Percentiles rank a stretch among this genome's conserved stretches.
phyloP scores from a whole-genome alignment of 2,797 vertebrate species.

The Sparidentex hasta region DNA sequence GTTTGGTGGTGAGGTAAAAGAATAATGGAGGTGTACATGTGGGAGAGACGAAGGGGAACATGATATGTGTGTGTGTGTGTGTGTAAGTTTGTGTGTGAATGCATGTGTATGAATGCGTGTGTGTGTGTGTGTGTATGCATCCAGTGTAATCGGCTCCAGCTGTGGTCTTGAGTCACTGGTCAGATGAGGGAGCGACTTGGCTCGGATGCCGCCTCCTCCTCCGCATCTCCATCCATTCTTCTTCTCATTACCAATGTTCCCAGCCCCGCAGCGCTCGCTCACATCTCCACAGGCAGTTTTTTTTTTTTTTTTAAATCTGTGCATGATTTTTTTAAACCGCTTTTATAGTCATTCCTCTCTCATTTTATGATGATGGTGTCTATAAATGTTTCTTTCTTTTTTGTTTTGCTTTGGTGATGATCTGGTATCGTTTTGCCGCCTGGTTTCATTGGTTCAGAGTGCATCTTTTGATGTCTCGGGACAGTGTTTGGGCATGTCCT shows the following conservation, averaged over 20 bases:
- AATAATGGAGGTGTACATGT: slow-evolving; percentile 47
- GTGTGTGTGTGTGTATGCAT: slow-evolving; percentile 30
- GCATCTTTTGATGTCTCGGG: slow-evolving; percentile 49
- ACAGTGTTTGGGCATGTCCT: slow-evolving; percentile 58
- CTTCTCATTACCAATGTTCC: slow-evolving; percentile 74
- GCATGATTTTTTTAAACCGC: slow-evolving; percentile 40
- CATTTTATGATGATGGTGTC: slow-evolving; percentile 39
- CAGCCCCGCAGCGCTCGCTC: slow-evolving; percentile 45
- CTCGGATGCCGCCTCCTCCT: slow-evolving; percentile 70
- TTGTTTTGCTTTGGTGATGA: slow-evolving; percentile 29
- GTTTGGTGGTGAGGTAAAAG: slow-evolving; percentile 56
- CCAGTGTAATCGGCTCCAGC: slow-evolving; percentile 83
- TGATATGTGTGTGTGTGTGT: slow-evolving; percentile 58
- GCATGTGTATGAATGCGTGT: slow-evolving; percentile 1
- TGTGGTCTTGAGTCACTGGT: slow-evolving; percentile 85
- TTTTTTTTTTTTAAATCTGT: slow-evolving; percentile 20
- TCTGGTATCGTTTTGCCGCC: slow-evolving; percentile 60
- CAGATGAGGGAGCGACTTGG: slow-evolving; percentile 80
- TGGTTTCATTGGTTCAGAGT: slow-evolving; percentile 41
- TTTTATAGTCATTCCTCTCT: slow-evolving; percentile 42
- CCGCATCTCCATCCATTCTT: slow-evolving; percentile 78
- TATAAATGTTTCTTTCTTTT: slow-evolving; percentile 33
- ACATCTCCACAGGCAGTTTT: slow-evolving; percentile 37
- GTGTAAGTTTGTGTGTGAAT: background rate
- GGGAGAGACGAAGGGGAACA: slow-evolving; percentile 62